phyloP scores from a whole-genome alignment of 2,888 invertebrate species.

The Trachelus tabidus region DNA sequence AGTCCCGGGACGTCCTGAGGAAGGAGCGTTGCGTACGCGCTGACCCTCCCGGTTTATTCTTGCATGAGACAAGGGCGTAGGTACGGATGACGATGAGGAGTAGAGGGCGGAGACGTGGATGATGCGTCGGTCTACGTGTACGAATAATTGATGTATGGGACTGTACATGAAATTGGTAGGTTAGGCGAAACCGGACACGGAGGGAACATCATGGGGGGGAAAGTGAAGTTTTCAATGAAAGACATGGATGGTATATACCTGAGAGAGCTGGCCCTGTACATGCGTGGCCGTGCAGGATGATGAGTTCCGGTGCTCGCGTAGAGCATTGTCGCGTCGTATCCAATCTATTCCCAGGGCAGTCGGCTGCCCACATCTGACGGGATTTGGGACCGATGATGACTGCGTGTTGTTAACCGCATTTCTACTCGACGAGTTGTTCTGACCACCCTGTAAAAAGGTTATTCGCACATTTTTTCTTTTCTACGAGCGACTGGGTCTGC shows the following conservation, averaged over 20 bases:
- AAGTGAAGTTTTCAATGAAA: not conserved
- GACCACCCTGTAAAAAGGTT: constrained; percentile 50
- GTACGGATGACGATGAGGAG: not conserved
- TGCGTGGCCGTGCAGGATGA: constrained; percentile 46
- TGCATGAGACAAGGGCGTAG: not conserved
- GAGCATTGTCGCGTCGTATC: constrained; percentile 54
- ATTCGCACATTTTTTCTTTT: constrained; percentile 9
- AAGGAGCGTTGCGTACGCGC: not conserved
- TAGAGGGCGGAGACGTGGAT: not conserved
- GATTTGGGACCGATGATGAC: constrained; percentile 46
- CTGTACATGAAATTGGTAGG: not conserved
- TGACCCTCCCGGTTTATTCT: not conserved
- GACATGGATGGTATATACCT: constrained; percentile 40
- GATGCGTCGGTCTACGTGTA: not conserved
- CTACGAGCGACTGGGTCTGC: not conserved
- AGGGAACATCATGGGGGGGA: not conserved
- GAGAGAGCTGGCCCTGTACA: constrained; percentile 51
- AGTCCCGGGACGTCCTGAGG: not conserved
- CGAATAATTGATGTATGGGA: not conserved
- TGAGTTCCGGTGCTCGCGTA: constrained; percentile 52
- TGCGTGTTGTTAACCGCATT: constrained; percentile 52
- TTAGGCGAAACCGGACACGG: not conserved
- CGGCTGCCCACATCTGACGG: constrained; percentile 55
- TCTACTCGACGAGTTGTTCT: constrained; percentile 54
- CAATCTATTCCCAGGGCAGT: constrained; percentile 57